Conservation (phyloP, 1,140 invertebrate species). For the Trichogramma pretiosum region DNA sequence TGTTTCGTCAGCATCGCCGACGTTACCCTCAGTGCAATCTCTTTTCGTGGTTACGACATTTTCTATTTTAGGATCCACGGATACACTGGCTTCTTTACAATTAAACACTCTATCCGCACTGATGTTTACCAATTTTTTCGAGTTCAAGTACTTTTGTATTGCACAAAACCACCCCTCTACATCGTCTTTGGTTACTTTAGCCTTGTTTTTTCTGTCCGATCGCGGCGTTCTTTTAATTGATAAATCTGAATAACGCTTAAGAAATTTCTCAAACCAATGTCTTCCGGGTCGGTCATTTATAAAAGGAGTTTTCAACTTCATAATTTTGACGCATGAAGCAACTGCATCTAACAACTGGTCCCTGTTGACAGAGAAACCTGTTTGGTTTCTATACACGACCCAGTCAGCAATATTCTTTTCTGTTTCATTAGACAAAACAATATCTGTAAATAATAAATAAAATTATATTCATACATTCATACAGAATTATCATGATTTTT, state of each 20-base stretch:
- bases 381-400: constrained; percentile 25
- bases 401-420: constrained; percentile 27
- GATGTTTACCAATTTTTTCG: constrained; percentile 24
- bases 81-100: constrained; percentile 36
- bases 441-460: too few relatives aligned
- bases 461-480: too few relatives aligned
- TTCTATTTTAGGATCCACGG: constrained; percentile 27
- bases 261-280: constrained; percentile 28
- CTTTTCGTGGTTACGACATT: constrained; percentile 28
- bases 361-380: constrained; percentile 32
- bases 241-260: constrained; percentile 25
- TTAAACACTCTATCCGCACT: constrained; percentile 31
- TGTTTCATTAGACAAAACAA: constrained; percentile 18
- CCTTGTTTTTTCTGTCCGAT: constrained; percentile 10
- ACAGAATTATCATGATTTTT: too few relatives aligned
- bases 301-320: constrained; percentile 17
- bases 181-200: not conserved
- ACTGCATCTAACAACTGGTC: constrained; percentile 19
- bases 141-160: constrained; percentile 23
- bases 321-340: constrained; percentile 1
- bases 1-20: constrained; percentile 21
- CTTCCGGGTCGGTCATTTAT: constrained; percentile 22
- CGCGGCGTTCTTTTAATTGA: constrained; percentile 21
- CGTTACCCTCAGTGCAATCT: constrained; percentile 25
- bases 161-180: constrained; percentile 10